phyloP scores from a whole-genome alignment of 2,113 vertebrate genomes.

The Morone saxatilis region DNA sequence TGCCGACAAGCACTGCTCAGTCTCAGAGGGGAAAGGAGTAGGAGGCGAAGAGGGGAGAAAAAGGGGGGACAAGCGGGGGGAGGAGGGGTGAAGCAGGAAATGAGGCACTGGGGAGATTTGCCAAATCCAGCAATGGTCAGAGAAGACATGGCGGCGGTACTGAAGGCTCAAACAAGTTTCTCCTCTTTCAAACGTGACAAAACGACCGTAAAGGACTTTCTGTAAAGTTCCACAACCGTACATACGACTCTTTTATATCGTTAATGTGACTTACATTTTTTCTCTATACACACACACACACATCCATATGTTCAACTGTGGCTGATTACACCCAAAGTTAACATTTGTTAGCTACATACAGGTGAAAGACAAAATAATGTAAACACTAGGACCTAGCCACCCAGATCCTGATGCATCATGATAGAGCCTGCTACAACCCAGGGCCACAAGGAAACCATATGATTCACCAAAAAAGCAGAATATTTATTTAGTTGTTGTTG shows the following conservation, averaged over 20 bases:
- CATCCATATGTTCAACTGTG: neutral
- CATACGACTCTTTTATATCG: neutral
- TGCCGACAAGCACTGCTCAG: constrained; percentile 66
- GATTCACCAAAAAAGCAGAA: neutral
- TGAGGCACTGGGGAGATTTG: constrained; percentile 72
- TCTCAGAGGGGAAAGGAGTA: constrained; percentile 68
- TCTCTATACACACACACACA: neutral
- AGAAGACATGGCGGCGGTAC: constrained; percentile 24
- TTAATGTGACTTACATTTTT: neutral
- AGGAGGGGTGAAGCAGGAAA: constrained; percentile 71
- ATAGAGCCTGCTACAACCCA: too few relatives aligned
- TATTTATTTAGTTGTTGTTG: neutral
- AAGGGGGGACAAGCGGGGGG: constrained; percentile 11
- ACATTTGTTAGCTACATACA: neutral
- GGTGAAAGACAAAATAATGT: neutral
- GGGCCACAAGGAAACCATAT: neutral
- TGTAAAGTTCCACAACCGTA: constrained; percentile 2
- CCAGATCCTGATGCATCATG: neutral
- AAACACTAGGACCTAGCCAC: neutral
- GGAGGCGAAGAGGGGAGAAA: constrained; percentile 62
- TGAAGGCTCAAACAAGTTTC: constrained; percentile 35
- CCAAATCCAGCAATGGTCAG: constrained; percentile 68
- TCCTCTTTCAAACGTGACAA: constrained; percentile 3
- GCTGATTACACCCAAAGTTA: neutral
- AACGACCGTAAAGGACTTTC: neutral